Base-by-base conservation (phyloP, 2,113 vertebrate species). In the Lasiurus borealis region DNA sequence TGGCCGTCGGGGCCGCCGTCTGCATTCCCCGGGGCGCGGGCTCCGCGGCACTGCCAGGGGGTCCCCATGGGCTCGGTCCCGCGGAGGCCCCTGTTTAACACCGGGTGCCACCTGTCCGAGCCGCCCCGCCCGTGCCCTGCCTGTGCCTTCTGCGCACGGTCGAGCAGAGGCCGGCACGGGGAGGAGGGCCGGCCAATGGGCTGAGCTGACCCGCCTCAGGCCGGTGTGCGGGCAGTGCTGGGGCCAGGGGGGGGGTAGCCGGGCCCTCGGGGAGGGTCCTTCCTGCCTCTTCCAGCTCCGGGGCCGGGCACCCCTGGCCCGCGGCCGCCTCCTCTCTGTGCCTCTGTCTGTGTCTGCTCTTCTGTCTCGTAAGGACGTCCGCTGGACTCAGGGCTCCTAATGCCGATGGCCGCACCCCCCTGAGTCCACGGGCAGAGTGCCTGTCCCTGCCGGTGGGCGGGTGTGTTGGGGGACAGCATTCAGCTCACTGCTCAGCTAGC, bases 161-260 rank as follows among this genome's bases (percentile, higher is more conserved):
- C 15, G 54, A 19, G 36, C 18, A 0, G 6, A 1, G 0, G 0
- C 57, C 0, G 1, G 19, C 76, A 19, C 0, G 0, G 59, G 66
- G 2, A 5, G 10, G 1, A 8, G 48, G 0, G 15, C 14, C 0
- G 0, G 4, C 21, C 27, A 2, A 3, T 4, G 8, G 62, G n/a
- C 68, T 0, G 50, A 31, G 91, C 34, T 59, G 1, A n/a, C 9
- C 2, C 8, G 4, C 48, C 36, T 9, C 29, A 6, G 16, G 2
- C 0, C 4, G 7, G 3, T 36, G n/a, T 62, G 25, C 52, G 36
- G 77, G 6, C 23, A 18, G 80, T 16, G 25, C 50, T 8, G n/a
- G 31, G 77, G 81, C 31, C 59, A 7, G n/a, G n/a, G n/a, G n/a
- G n/a, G n/a, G 1, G 21, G 5, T 9, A 46, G 46, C 46, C 12